Base-by-base conservation (phyloP, 1,140 invertebrate species). In the Lethrus apterus region DNA sequence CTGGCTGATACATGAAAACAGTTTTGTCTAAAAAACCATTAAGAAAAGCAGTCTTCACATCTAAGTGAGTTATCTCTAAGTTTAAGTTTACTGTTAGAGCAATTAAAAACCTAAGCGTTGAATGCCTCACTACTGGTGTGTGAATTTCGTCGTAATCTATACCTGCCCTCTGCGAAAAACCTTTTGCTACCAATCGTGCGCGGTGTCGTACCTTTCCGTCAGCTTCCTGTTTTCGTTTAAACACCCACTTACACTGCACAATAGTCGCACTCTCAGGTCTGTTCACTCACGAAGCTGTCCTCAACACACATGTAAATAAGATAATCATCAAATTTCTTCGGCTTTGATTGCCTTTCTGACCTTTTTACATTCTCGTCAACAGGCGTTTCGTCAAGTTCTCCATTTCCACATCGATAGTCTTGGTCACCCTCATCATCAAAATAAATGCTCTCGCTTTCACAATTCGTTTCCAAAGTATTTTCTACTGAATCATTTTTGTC, bases 141-240 rank as follows among this genome's bases (percentile, higher is more conserved):
- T 66, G 70, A 9, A 53, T 60, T 32, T 68, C 62, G 10, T 52
- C 26, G 46, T 64, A 70, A 50, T 68, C 61, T 26, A 55, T 42
- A 35, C 63, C 64, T 32, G 52, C 38, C 15, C 40, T 42, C 45
- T 70, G 66, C 4, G 41, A 52, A 55, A 60, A 72, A 4, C 72
- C 69, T 48, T 68, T 66, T 5, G 68, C 65, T 2, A 74, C 67
- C 7, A 71, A 45, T 20, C 69, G 44, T 19, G 70, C 70, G 51
- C 70, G 70, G 34, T 63, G 67, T 8, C 53, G 41, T 1, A 54
- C 50, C 3, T 58, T 52, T 23, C 56, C 52, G 21, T 66, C 52
- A 21, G 40, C 23, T 21, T 63, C 50, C 7, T 44, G 49, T 31
- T 70, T 69, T 23, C 35, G 52, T 10, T 63, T 62, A 19, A 59